A percentile compares a stretch with the other conserved stretches of the same genome.
phyloP scores from a whole-genome alignment of 2,888 invertebrate genomes.

The Mesorhabditis sp. region DNA sequence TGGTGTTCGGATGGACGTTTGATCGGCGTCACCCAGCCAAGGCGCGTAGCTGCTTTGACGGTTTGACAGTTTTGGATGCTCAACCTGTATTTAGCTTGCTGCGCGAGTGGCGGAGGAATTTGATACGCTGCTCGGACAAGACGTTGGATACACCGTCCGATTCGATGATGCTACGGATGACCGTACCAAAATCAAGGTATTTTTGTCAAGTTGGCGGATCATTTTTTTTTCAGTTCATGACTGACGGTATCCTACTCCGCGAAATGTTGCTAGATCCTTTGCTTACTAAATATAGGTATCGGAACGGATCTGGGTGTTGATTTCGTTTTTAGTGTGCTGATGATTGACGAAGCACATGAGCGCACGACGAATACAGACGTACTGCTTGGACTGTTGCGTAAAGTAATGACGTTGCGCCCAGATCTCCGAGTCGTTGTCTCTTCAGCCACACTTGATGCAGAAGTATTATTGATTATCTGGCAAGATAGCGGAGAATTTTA shows the following conservation, averaged over 20 bases:
- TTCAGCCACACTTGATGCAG: constrained; percentile 92
- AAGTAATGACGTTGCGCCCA: constrained; percentile 61
- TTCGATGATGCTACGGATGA: constrained; percentile 62
- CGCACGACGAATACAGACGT: constrained; percentile 87
- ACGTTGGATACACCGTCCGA: constrained; percentile 80
- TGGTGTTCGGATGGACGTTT: constrained; percentile 74
- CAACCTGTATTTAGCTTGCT: constrained; percentile 66
- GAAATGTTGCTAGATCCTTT: constrained; percentile 94
- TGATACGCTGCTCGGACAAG: constrained; percentile 72
- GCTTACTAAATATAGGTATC: constrained; percentile 73
- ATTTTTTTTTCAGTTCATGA: constrained; percentile 75
- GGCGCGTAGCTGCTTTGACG: constrained; percentile 82
- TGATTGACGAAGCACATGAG: constrained; percentile 74
- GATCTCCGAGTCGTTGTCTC: constrained; percentile 70
- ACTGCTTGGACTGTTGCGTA: constrained; percentile 85
- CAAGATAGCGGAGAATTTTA: constrained; percentile 16
- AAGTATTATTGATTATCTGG: constrained; percentile 62
- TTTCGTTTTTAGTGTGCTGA: constrained; percentile 39
- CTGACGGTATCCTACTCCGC: constrained; percentile 86
- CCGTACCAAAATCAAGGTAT: constrained; percentile 61
- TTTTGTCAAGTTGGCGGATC: not conserved
- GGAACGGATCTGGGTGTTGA: not conserved
- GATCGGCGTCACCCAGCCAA: constrained; percentile 86
- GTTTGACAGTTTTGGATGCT: constrained; percentile 45
- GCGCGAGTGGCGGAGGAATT: constrained; percentile 82